Evolutionary conservation across 2,888 invertebrate genomes (phyloP).

Genomic region (Pycnomerus fuliginosus): DNA sequence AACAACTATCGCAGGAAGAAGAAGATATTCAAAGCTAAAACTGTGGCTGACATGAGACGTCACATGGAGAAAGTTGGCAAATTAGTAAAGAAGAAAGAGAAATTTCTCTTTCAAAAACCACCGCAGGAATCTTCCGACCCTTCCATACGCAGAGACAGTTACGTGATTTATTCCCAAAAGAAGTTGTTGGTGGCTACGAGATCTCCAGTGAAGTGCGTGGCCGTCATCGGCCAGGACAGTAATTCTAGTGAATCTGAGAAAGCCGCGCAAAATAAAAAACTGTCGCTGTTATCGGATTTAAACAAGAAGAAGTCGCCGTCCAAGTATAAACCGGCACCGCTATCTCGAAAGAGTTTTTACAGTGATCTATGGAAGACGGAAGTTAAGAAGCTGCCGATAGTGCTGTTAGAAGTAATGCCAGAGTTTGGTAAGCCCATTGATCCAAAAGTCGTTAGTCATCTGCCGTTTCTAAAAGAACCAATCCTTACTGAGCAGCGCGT

Average conservation of each 20-base stretch:
- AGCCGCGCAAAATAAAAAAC: slow-evolving; percentile 32
- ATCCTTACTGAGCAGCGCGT: slow-evolving; percentile 56
- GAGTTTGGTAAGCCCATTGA: slow-evolving; percentile 54
- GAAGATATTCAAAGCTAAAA: slow-evolving; percentile 50
- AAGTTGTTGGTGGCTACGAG: slow-evolving; percentile 34
- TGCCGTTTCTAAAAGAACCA: slow-evolving; percentile 50
- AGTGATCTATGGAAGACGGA: slow-evolving; percentile 54
- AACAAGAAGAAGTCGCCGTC: slow-evolving; percentile 38
- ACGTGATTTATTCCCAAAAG: slow-evolving; percentile 31
- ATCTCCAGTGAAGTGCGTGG: slow-evolving; percentile 24
- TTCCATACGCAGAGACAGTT: slow-evolving; percentile 23
- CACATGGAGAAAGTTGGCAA: slow-evolving; percentile 43
- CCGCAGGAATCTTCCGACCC: background rate
- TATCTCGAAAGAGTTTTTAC: too few species aligned
- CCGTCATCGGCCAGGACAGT: slow-evolving; percentile 44
- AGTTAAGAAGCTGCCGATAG: slow-evolving; percentile 55
- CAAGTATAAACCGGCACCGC: slow-evolving; percentile 60
- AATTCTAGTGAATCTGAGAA: slow-evolving; percentile 41
- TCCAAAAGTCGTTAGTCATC: slow-evolving; percentile 50
- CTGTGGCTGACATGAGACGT: slow-evolving; percentile 57
- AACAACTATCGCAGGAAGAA: background rate
- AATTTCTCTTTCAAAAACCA: background rate
- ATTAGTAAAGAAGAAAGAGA: background rate
- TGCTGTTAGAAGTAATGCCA: slow-evolving; percentile 56
- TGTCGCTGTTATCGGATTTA: slow-evolving; percentile 47